Conservation (phyloP, 2,113 vertebrate genomes). For the Cyprinodon variegatus region DNA sequence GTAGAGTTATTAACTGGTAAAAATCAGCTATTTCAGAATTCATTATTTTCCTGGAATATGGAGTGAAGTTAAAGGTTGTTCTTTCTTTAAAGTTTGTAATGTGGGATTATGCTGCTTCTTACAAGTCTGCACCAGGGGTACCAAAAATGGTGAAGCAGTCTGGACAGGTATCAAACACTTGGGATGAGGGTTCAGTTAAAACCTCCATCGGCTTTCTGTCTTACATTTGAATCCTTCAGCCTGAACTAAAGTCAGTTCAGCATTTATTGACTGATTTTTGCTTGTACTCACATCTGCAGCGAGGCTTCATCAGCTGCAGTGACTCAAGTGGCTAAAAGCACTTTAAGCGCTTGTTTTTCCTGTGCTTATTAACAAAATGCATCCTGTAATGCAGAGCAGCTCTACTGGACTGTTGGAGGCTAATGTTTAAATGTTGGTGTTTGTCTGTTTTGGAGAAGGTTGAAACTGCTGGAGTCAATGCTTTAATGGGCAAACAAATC, state of each 20-base stretch:
- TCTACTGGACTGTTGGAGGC: not conserved
- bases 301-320: not conserved
- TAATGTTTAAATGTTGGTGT: slow-evolving; percentile 16
- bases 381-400: slow-evolving; percentile 23
- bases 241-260: slow-evolving; percentile 44
- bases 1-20: not conserved
- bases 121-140: too few species aligned
- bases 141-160: not conserved
- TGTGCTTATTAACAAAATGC: slow-evolving; percentile 2
- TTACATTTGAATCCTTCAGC: not conserved
- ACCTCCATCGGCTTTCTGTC: not conserved
- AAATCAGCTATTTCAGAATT: not conserved
- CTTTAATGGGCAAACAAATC: slow-evolving; percentile 2
- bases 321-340: not conserved
- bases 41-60: too few species aligned
- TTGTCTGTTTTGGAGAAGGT: not conserved
- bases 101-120: too few species aligned
- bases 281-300: not conserved
- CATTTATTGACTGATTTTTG: not conserved
- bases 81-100: too few species aligned
- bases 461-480: slow-evolving; percentile 12
- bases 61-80: too few species aligned
- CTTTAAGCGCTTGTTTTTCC: not conserved
- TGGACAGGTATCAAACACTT: not conserved
- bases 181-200: not conserved